Evolutionary conservation across 2,113 vertebrate species (phyloP).

Genomic region (Periophthalmodon schlosseri): DNA sequence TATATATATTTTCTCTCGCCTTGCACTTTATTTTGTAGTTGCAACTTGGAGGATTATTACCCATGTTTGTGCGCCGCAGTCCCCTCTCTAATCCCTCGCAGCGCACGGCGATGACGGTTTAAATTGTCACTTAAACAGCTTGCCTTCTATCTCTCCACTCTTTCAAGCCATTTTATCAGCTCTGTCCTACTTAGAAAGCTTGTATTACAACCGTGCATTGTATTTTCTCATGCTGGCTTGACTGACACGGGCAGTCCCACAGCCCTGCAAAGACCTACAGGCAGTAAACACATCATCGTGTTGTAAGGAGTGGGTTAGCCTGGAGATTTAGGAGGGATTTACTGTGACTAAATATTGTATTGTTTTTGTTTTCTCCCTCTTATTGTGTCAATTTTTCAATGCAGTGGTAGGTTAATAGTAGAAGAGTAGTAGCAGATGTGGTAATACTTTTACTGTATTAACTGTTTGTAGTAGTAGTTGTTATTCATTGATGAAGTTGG

Average conservation of each 20-base stretch:
- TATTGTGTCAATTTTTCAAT: conserved; percentile 6
- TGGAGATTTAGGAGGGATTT: conserved; percentile 28
- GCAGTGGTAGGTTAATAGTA: no score
- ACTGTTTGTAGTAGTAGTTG: no score
- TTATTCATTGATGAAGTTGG: no score
- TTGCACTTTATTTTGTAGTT: conserved; percentile 37
- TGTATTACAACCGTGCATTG: conserved; percentile 44
- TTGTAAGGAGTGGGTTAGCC: conserved; percentile 14
- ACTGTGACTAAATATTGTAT: conserved; percentile 11
- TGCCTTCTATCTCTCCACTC: conserved; percentile 25
- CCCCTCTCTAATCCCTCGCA: conserved; percentile 49
- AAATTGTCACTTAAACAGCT: conserved; percentile 45
- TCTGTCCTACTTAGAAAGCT: conserved; percentile 38
- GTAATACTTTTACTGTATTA: no score
- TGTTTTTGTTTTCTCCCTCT: conserved; percentile 4
- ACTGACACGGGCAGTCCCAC: conserved; percentile 31
- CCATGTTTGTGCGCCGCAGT: conserved; percentile 33
- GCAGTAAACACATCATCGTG: conserved; percentile 17
- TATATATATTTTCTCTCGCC: background rate
- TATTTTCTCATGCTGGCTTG: conserved; percentile 21
- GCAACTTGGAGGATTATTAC: conserved; percentile 70
- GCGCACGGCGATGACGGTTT: conserved; percentile 45
- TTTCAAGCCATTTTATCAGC: conserved; percentile 15
- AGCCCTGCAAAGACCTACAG: conserved; percentile 14
- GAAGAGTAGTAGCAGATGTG: no score